Base-by-base conservation (phyloP, 37 sponge, comb jelly and placozoan genomes). In the Beroe ovata region DNA sequence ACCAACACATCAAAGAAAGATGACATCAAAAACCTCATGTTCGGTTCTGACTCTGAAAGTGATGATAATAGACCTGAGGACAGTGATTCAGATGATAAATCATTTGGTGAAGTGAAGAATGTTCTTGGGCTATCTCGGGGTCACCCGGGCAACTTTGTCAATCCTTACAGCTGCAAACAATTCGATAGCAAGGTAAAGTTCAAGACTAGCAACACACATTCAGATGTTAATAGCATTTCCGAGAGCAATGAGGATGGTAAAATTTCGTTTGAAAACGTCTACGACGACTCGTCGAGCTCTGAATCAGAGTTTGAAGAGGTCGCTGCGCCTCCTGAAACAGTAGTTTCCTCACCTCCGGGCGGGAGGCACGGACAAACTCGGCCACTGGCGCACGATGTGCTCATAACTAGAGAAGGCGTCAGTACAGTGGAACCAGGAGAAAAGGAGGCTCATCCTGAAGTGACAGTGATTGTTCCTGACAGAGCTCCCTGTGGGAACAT, bases 301-400 rank as follows among this genome's bases (percentile, higher is more conserved):
- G 69, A 66, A 18, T 66, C 69, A 32, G 69, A 66, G 14, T 66
- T 66, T 30, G 69, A 66, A 37, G 69, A 66, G 3, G 69, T 66
- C 34, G 35, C 30, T 25, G 54, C 54, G 54, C 54, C 54, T 47
- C 54, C 54, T 47, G 54, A 47, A 11, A 62, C 8, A 62, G 4
- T 28, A 21, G 18, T 19, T 58, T 58, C 59, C 59, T 18, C 11
- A 58, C 11, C 11, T 19, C 59, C 59, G 11, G 59, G 16, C 16
- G n/a, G n/a, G n/a, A n/a, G n/a, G n/a, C n/a, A n/a, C n/a, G n/a
- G n/a, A n/a, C 63, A 62, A 16, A 18, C 14, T 14, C 2, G 8
- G 2, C 16, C 69, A 11, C 16, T 2, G 0, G 3, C 35, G 33
- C 29, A 66, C 11, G 1, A 19, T 0, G 35, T 29, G 16, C 18